These are phyloP conservation scores for Muschampia plurimacula DNA, from an alignment of 2,888 invertebrate species.

Conservation along the genomic window DNA sequence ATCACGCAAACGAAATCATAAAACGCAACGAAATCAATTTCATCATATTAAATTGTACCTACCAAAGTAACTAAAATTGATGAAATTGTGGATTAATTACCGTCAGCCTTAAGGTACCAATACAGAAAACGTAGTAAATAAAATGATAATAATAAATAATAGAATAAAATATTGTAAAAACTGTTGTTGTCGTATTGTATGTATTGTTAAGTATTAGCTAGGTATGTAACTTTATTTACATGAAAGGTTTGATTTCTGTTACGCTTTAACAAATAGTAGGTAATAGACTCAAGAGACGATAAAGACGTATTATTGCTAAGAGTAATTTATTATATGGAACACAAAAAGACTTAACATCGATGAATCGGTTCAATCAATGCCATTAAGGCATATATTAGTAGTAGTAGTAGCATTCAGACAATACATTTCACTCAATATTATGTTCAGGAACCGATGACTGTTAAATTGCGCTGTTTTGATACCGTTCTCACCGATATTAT, in stretches of 20 bases:
- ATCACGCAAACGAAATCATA: conserved; percentile 85
- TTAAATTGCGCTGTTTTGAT: conserved; percentile 75
- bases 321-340: conserved; percentile 54
- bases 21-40: conserved; percentile 82
- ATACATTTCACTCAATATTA: conserved; percentile 66
- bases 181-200: no score
- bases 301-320: conserved; percentile 60
- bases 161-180: no score
- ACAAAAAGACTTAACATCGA: conserved; percentile 57
- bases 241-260: no score
- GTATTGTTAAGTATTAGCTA: no score
- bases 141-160: no score
- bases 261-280: no score
- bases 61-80: conserved; percentile 3
- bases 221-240: no score
- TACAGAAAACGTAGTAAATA: no score
- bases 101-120: background rate
- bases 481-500: conserved; percentile 69
- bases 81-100: background rate
- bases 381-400: no score
- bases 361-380: conserved; percentile 53
- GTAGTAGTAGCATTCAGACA: conserved; percentile 61
- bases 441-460: conserved; percentile 71
- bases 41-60: conserved; percentile 68
- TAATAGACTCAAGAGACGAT: conserved; percentile 42